phyloP scores from a whole-genome alignment of 2,888 invertebrate species.

The Aricia artaxerxes region DNA sequence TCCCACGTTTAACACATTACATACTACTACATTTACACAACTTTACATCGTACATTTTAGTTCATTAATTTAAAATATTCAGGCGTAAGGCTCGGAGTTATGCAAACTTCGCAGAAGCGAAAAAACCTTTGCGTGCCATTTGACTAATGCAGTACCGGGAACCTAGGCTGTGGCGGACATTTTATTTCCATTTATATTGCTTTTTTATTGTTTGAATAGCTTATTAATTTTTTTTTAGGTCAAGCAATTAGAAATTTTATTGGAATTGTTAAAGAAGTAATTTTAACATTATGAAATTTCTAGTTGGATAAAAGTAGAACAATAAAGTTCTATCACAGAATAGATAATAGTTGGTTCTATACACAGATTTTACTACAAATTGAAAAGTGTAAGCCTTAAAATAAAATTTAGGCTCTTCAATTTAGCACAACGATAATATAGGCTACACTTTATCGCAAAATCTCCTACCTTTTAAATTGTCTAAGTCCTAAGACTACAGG shows the following conservation, averaged over 20 bases:
- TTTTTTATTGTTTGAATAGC: background rate
- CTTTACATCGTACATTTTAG: background rate
- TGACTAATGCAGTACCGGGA: constrained; percentile 15
- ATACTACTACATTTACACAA: background rate
- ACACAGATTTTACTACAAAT: background rate
- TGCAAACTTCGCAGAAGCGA: constrained; percentile 24
- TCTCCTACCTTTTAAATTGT: no score
- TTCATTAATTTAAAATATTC: constrained; percentile 28
- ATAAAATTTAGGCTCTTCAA: background rate
- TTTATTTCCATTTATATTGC: constrained; percentile 16
- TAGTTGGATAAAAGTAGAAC: background rate
- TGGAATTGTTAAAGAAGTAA: background rate
- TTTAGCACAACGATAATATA: no score
- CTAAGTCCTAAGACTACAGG: no score
- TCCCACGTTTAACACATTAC: no score
- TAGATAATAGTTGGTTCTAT: background rate
- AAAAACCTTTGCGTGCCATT: constrained; percentile 20
- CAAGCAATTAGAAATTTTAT: background rate
- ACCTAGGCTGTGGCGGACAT: background rate
- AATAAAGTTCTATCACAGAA: background rate
- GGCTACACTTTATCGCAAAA: no score
- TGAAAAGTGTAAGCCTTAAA: background rate
- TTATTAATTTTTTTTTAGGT: constrained; percentile 5
- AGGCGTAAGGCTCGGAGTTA: background rate
- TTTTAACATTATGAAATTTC: background rate